Conservation (phyloP, 2,797 vertebrate genomes). For the Lycodopsis pacificus region DNA sequence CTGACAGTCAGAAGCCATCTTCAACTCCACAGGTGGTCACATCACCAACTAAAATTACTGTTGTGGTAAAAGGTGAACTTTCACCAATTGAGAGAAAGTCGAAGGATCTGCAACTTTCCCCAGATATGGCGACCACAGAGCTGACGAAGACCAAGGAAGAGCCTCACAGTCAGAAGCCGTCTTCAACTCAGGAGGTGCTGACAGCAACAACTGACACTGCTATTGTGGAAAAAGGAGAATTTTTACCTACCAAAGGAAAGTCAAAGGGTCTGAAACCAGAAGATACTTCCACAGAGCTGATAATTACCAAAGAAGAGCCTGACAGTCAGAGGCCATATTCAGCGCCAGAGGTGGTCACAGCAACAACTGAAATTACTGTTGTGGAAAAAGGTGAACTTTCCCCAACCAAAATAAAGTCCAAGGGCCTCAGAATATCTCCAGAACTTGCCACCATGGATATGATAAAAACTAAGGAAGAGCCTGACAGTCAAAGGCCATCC, state of each 20-base stretch:
- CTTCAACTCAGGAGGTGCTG: no score
- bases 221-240: background rate
- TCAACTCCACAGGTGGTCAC: no score
- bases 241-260: background rate
- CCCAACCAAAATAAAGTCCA: background rate
- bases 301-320: background rate
- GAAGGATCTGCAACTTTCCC: no score
- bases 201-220: no score
- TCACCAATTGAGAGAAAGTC: no score
- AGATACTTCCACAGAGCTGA: background rate
- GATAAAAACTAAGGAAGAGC: background rate
- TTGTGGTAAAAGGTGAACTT: no score
- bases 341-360: slow-evolving; percentile 4
- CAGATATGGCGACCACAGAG: no score
- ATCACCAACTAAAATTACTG: no score
- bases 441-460: background rate
- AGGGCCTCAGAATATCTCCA: background rate
- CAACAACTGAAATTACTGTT: background rate
- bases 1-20: no score
- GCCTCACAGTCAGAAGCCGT: no score
- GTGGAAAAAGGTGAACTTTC: background rate
- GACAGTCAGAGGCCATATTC: slow-evolving; percentile 1
- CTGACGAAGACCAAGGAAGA: no score
- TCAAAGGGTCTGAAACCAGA: background rate
- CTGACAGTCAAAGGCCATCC: background rate